A percentile compares a stretch with the other conserved stretches of the same genome.
Conservation (phyloP, 1,140 invertebrate genomes). For the Sitodiplosis mosellana region DNA sequence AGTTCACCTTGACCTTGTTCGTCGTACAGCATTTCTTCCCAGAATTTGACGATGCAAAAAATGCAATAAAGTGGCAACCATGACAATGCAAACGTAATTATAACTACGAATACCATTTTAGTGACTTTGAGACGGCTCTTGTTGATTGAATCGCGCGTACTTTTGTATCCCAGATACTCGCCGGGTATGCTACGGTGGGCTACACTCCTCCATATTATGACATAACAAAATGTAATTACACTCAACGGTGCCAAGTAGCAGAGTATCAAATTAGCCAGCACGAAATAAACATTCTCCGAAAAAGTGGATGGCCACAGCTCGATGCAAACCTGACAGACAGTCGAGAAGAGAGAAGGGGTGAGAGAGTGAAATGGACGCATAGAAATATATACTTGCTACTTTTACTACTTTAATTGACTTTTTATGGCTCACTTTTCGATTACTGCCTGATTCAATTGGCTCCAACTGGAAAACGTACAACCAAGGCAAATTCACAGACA, state of each 20-base stretch:
- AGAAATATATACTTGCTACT: neutral
- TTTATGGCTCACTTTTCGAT: constrained; percentile 12
- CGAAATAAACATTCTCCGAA: constrained; percentile 30
- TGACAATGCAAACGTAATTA: constrained; percentile 39
- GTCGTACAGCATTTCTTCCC: constrained; percentile 8
- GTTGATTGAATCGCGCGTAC: constrained; percentile 4
- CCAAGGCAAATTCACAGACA: constrained; percentile 37
- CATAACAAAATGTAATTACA: constrained; percentile 35
- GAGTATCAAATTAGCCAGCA: constrained; percentile 35
- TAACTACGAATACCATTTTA: constrained; percentile 45
- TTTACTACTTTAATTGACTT: neutral
- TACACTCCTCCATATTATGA: constrained; percentile 30
- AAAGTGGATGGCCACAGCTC: constrained; percentile 29
- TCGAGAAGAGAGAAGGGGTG: neutral
- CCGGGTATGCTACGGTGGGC: constrained; percentile 18
- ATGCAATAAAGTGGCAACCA: constrained; percentile 45
- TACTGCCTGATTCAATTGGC: constrained; percentile 16
- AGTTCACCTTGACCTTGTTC: constrained; percentile 1
- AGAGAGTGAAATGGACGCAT: neutral
- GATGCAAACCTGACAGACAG: constrained; percentile 18
- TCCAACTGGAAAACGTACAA: constrained; percentile 30
- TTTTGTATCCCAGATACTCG: constrained; percentile 8
- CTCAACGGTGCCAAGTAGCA: constrained; percentile 34
- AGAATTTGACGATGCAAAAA: constrained; percentile 28
- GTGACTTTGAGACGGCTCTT: constrained; percentile 23